Base-by-base conservation (phyloP, 2,797 vertebrate species). In the Smutsia temminckii region DNA sequence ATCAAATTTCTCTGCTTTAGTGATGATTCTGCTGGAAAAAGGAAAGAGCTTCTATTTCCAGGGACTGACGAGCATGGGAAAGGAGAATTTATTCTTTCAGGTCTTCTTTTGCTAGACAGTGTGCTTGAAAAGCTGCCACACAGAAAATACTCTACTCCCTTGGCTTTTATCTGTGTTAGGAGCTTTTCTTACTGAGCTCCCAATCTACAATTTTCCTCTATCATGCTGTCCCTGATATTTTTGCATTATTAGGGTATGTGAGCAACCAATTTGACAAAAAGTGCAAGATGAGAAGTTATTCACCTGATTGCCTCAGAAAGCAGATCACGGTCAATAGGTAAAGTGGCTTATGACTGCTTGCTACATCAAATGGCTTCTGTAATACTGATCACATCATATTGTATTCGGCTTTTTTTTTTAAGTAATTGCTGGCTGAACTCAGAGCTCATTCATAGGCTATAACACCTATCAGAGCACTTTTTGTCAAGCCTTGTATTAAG, bases 371-470 rank as follows among this genome's bases (percentile, higher is more conserved):
- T 69, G 18, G n/a, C 17, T 68, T 91, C 46, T 84, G 0, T 61
- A 69, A 80, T 25, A 85, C 46, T 78, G 92, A 92, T 4, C 23
- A 17, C 14, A 49, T n/a, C 59, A 74, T 20, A 68, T 86, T 85
- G 75, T 51, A 85, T 23, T 95, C 81, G 51, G 32, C 20, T 63
- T 66, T 59, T 74, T 74, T 34, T 74, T 49, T 18, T 42, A 92
- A 85, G 74, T 84, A 63, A 93, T 66, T 91, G 72, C 72, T 91
- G 81, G 57, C 72, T 89, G 37, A 93, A 81, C 46, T 86, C 37
- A 34, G 66, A 94, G 61, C 51, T 97, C 71, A 89, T 96, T 92
- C 49, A 71, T 4, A 79, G n/a, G 64, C n/a, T 40, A 17, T 69
- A 64, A 78, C 81, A 87, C 63, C 23, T 34, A 85, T 42, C 32